Base-by-base conservation (phyloP, 2,888 invertebrate species). In the Cryptocheilus praepositus region DNA sequence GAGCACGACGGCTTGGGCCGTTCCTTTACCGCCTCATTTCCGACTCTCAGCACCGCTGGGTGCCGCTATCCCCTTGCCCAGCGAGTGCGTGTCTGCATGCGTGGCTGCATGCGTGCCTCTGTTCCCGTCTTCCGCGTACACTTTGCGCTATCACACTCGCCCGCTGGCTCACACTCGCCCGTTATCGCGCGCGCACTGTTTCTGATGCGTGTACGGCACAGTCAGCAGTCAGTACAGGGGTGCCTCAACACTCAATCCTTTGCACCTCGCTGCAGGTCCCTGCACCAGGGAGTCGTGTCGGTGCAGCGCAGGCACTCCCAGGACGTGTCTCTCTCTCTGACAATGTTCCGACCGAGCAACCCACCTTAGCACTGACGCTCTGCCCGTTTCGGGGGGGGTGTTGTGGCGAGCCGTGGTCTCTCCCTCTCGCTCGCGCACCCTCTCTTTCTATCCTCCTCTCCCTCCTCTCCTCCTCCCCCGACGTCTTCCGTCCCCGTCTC, bases 321-420 rank as follows among this genome's bases (percentile, higher is more conserved):
- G 84, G 85, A 86, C 86, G 85, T 83, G 73, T 81, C 81, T 79
- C 79, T 76, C 84, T 78, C 82, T 81, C 84, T 82, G 81, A 79
- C 85, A 85, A 84, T 85, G 84, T 81, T 83, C 85, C 85, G 85
- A 84, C 82, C 83, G 82, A 84, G 85, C 86, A 85, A 85, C 86
- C 86, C 85, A 83, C 82, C 87, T 86, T 85, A 85, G 85, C 85
- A 86, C 86, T 86, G 85, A 85, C 83, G 86, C 84, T 77, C 80
- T 85, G 83, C 83, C 83, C 85, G 85, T 82, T 85, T 83, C 83
- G 80, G 80, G 70, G n/a, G 81, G 83, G 85, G 84, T 86, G 84
- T 85, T 85, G 85, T 86, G 83, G 83, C 83, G 83, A 83, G 80
- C 80, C 84, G 79, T 81, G 74, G 63, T 75, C 67, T 69, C 64